Conservation (phyloP, 2,797 vertebrate species). For the Vespertilio murinus region DNA sequence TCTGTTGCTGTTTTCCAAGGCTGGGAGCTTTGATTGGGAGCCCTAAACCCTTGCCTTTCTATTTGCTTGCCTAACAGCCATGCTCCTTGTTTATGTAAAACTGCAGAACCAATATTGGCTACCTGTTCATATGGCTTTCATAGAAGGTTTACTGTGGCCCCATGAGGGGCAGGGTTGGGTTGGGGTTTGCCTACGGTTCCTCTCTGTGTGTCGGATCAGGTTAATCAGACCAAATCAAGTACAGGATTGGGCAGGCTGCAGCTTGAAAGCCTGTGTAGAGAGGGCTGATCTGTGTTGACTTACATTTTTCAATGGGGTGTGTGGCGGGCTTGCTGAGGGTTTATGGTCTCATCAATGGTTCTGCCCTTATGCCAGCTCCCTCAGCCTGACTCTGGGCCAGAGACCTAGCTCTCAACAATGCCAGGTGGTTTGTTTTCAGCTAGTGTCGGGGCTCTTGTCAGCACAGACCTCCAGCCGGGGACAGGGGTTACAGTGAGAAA, state of each 20-base stretch:
- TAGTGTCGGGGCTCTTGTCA: accelerated
- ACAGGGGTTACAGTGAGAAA: background rate
- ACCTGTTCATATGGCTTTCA: slow-evolving; percentile 62
- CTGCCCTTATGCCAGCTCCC: slow-evolving; percentile 74
- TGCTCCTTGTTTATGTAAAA: slow-evolving; percentile 65
- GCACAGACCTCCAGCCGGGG: background rate
- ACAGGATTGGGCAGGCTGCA: slow-evolving; percentile 81
- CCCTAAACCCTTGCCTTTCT: background rate
- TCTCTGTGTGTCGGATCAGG: slow-evolving; percentile 68
- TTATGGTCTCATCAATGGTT: slow-evolving; percentile 77
- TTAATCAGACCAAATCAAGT: slow-evolving; percentile 77
- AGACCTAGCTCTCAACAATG: slow-evolving; percentile 55
- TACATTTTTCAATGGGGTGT: slow-evolving; percentile 86
- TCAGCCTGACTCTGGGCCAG: slow-evolving; percentile 33
- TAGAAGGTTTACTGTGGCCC: slow-evolving; percentile 73
- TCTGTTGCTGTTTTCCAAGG: background rate
- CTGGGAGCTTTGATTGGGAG: background rate
- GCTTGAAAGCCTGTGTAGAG: slow-evolving; percentile 79
- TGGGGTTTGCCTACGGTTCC: slow-evolving; percentile 35
- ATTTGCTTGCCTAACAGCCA: slow-evolving; percentile 33
- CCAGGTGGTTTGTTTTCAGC: background rate
- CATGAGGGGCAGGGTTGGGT: background rate
- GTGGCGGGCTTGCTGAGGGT: slow-evolving; percentile 79
- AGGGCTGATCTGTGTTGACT: slow-evolving; percentile 83
- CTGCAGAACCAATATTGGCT: slow-evolving; percentile 65